These are phyloP conservation scores for Chitala chitala DNA, from an alignment of 2,113 vertebrate genomes.

Conservation along the genomic window DNA sequence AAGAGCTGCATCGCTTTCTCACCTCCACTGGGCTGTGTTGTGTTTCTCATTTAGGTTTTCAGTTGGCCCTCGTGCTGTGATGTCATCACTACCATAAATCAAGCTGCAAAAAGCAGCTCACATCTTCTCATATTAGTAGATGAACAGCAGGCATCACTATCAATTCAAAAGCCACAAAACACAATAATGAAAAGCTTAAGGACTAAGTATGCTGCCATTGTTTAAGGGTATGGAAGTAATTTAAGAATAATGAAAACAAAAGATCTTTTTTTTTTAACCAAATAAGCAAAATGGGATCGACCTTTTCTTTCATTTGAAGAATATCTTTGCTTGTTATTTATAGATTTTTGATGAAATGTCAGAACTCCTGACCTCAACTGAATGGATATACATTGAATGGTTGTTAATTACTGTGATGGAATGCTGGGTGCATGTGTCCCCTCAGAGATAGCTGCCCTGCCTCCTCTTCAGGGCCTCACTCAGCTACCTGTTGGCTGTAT, in stretches of 20 bases:
- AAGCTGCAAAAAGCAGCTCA: background rate
- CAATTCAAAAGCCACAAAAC: constrained; percentile 18
- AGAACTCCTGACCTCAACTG: background rate
- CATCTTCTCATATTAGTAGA: background rate
- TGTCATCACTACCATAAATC: background rate
- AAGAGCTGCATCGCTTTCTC: background rate
- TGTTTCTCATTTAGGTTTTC: constrained; percentile 6
- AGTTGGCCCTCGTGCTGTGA: background rate
- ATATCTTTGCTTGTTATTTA: background rate
- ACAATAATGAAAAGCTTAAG: background rate
- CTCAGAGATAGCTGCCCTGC: constrained; percentile 5
- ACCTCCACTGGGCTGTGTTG: background rate
- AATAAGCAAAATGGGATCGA: background rate
- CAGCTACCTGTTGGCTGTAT: background rate
- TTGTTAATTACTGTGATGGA: background rate
- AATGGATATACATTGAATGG: background rate
- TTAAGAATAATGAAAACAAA: background rate
- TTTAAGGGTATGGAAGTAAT: constrained; percentile 24
- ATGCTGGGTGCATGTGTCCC: background rate
- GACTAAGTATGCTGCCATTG: constrained; percentile 31
- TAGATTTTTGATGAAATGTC: background rate
- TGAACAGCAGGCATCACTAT: constrained; percentile 38
- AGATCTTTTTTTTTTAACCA: background rate
- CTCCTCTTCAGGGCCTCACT: background rate
- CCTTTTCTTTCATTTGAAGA: background rate